Evolutionary conservation across 2,113 vertebrate species (phyloP).

Genomic region (Mixornis gularis): DNA sequence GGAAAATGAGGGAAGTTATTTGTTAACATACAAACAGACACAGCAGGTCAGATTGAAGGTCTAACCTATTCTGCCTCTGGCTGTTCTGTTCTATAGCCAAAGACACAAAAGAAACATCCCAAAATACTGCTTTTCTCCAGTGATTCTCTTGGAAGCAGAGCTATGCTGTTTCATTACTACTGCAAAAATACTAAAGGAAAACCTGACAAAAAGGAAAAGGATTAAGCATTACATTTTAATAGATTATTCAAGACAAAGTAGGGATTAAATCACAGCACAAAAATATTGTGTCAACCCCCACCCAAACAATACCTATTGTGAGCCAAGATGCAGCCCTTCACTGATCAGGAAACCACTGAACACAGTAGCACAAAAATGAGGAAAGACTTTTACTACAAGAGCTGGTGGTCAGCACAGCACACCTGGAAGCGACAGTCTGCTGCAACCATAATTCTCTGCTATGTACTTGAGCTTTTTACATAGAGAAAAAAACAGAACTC

Average conservation of each 20-base stretch:
- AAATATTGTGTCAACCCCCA: background rate
- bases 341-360: background rate
- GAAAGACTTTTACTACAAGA: background rate
- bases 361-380: background rate
- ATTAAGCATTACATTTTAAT: background rate
- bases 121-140: background rate
- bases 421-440: background rate
- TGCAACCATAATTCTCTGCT: background rate
- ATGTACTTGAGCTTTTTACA: background rate
- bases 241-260: background rate
- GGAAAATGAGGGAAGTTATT: background rate
- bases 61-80: background rate
- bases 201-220: background rate
- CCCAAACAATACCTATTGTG: slow-evolving; percentile 18
- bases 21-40: background rate
- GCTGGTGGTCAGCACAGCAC: background rate
- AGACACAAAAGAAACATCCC: background rate
- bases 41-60: background rate
- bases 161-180: background rate
- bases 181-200: background rate
- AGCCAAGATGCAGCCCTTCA: background rate
- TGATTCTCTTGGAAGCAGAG: background rate
- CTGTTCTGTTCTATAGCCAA: background rate
- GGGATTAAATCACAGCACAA: slow-evolving; percentile 1
- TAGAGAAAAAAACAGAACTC: background rate